A percentile compares a stretch with the other conserved stretches of the same genome.
phyloP scores from a whole-genome alignment of 2,888 invertebrate species.

The Platerodrilus igneus region DNA sequence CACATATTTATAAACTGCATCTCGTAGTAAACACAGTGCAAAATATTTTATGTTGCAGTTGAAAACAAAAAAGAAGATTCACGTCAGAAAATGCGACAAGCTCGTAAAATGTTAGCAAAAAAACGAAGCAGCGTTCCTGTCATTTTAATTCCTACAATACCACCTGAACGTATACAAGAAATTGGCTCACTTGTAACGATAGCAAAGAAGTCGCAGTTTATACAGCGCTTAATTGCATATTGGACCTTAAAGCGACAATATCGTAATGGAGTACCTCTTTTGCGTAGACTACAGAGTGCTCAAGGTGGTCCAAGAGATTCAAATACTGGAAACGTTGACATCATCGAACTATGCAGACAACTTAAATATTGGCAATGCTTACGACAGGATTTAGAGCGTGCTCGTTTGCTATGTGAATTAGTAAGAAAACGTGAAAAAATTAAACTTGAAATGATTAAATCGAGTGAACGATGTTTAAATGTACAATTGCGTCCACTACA shows the following conservation, averaged over 20 bases:
- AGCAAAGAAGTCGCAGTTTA: slow-evolving; percentile 75
- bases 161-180: slow-evolving; percentile 81
- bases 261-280: slow-evolving; percentile 90
- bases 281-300: slow-evolving; percentile 73
- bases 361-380: slow-evolving; percentile 92
- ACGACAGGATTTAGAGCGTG: slow-evolving; percentile 90
- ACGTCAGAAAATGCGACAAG: slow-evolving; percentile 80
- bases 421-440: slow-evolving; percentile 93
- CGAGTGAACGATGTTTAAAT: slow-evolving; percentile 75
- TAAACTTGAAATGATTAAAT: slow-evolving; percentile 80
- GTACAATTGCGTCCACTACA: slow-evolving; percentile 78
- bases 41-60: too few relatives aligned
- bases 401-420: slow-evolving; percentile 86
- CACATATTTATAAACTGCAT: too few relatives aligned
- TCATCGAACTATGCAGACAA: slow-evolving; percentile 75
- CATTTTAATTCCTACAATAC: slow-evolving; percentile 90
- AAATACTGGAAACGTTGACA: slow-evolving; percentile 50
- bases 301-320: slow-evolving; percentile 42
- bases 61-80: slow-evolving; percentile 57
- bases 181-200: slow-evolving; percentile 73
- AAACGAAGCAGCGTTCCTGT: slow-evolving; percentile 82
- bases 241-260: slow-evolving; percentile 96
- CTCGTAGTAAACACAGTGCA: too few relatives aligned
- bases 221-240: slow-evolving; percentile 86
- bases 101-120: slow-evolving; percentile 79